phyloP scores from a whole-genome alignment of 1,140 invertebrate species.

The Akabosia matsudoensis region DNA sequence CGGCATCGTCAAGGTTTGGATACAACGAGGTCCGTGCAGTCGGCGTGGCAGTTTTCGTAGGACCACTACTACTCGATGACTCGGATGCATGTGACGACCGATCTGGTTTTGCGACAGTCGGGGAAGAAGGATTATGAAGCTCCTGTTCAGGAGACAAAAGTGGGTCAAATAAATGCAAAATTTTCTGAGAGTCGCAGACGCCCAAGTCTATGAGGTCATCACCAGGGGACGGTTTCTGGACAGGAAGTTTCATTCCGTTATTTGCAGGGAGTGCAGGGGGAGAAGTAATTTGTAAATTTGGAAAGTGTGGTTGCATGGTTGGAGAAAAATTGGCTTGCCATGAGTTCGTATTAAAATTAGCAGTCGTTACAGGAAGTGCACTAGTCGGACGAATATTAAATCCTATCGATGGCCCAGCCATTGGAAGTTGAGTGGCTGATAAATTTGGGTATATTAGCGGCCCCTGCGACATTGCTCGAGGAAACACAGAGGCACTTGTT shows the following conservation, averaged over 20 bases:
- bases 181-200: conserved; percentile 28
- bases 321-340: not conserved
- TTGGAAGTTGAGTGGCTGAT: too few relatives aligned
- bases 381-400: not conserved
- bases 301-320: not conserved
- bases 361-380: not conserved
- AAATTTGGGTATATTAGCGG: too few relatives aligned
- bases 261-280: not conserved
- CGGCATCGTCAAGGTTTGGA: not conserved
- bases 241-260: not conserved
- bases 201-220: conserved; percentile 45
- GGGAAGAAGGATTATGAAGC: not conserved
- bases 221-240: not conserved
- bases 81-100: not conserved
- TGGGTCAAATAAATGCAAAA: conserved; percentile 45
- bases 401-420: too few relatives aligned
- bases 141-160: conserved; percentile 26
- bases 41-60: not conserved
- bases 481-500: not conserved
- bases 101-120: too few relatives aligned
- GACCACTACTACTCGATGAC: not conserved
- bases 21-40: not conserved
- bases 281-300: not conserved
- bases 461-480: not conserved
- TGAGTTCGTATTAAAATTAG: not conserved